These are phyloP conservation scores for Enteromius afrohamiltoni DNA, from an alignment of 2,797 vertebrate genomes.

Conservation along the genomic window DNA sequence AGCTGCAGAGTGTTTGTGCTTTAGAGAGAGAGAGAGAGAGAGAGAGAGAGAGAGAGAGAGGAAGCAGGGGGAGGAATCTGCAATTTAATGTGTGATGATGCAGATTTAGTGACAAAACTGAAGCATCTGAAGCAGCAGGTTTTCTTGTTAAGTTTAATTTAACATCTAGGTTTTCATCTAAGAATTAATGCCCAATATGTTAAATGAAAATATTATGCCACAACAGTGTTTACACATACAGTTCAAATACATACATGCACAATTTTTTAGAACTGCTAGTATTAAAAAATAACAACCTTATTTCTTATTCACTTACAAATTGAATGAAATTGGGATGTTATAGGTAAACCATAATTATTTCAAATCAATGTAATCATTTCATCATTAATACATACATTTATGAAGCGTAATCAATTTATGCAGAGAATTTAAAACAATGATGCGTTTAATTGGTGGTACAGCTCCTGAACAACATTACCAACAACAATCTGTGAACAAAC, in stretches of 20 bases:
- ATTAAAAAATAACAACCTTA: too few species aligned
- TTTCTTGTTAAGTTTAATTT: background rate
- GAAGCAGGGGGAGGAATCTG: too few species aligned
- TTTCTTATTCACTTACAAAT: background rate
- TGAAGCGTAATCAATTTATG: background rate
- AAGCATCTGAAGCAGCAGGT: background rate
- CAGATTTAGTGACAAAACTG: background rate
- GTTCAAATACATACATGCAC: too few species aligned
- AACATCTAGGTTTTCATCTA: background rate
- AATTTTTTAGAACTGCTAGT: too few species aligned
- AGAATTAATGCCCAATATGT: background rate
- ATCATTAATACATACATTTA: background rate
- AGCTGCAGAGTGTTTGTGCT: background rate
- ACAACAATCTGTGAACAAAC: background rate
- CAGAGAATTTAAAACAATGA: background rate
- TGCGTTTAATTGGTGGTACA: background rate
- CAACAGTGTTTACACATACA: background rate
- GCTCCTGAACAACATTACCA: background rate
- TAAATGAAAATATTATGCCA: background rate
- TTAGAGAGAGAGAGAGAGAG: background rate
- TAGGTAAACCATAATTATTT: background rate
- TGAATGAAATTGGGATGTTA: background rate
- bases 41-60: constrained; percentile 17
- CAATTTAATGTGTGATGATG: background rate
- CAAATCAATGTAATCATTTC: background rate